Evolutionary conservation across 2,113 vertebrate genomes (phyloP).

Genomic region (Coptodon rendalli): DNA sequence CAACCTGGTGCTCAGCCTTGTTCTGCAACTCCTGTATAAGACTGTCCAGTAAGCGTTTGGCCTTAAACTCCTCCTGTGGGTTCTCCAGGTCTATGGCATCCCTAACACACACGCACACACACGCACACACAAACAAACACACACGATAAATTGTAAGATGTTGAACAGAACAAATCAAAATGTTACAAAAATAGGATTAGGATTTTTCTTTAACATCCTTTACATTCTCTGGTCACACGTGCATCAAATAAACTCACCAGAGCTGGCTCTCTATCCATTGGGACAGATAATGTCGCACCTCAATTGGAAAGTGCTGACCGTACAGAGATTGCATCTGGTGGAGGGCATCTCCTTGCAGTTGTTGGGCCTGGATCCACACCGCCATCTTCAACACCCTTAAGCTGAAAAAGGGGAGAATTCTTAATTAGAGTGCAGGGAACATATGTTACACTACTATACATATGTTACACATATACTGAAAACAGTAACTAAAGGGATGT

Average conservation of each 20-base stretch:
- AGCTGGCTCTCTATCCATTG: slow-evolving; percentile 95
- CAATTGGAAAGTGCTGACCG: slow-evolving; percentile 95
- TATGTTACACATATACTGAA: neutral
- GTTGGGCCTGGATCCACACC: slow-evolving; percentile 98
- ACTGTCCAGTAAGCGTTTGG: slow-evolving; percentile 87
- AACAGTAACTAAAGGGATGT: neutral
- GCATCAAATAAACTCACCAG: slow-evolving; percentile 73
- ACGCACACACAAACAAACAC: neutral
- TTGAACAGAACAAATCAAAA: neutral
- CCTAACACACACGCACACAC: slow-evolving; percentile 62
- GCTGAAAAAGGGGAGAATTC: neutral
- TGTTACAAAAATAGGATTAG: neutral
- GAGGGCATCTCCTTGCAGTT: slow-evolving; percentile 93
- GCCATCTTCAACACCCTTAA: slow-evolving; percentile 86
- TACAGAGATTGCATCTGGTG: slow-evolving; percentile 98
- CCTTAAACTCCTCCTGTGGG: slow-evolving; percentile 89
- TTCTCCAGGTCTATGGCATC: slow-evolving; percentile 90
- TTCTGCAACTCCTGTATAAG: slow-evolving; percentile 97
- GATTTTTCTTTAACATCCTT: neutral
- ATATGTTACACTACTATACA: neutral
- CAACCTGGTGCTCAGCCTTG: slow-evolving; percentile 95
- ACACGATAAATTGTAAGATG: neutral
- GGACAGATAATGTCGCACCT: slow-evolving; percentile 94
- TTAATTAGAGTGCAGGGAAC: neutral
- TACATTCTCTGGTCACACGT: neutral